A percentile compares a stretch with the other conserved stretches of the same genome.
Conservation (phyloP, 2,888 invertebrate genomes). For the Lathronympha strigana region DNA sequence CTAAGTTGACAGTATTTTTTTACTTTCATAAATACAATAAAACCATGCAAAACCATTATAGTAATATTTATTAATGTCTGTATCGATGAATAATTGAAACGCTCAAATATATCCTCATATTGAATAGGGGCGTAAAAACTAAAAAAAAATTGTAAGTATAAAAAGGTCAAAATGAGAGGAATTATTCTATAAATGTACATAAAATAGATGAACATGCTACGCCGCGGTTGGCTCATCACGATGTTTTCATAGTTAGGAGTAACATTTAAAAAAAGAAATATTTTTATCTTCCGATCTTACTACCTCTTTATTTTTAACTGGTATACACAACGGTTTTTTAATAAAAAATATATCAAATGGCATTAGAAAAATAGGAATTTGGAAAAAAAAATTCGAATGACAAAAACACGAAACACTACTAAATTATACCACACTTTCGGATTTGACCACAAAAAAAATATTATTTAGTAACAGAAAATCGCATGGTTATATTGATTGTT, state of each 20-base stretch:
- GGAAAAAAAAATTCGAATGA: not conserved
- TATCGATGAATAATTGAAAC: not conserved
- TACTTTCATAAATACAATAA: no score
- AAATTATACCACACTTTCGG: not conserved
- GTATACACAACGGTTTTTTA: conserved; percentile 20
- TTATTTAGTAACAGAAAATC: not conserved
- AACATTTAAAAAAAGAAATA: conserved; percentile 43
- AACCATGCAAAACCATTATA: no score
- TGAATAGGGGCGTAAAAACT: conserved; percentile 61
- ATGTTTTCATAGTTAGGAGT: conserved; percentile 39
- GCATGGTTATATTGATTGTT: not conserved
- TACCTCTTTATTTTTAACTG: conserved; percentile 52
- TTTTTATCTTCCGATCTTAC: conserved; percentile 53
- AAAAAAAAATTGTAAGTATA: conserved; percentile 70
- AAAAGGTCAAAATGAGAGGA: conserved; percentile 83
- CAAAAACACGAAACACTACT: no score
- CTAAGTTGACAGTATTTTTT: no score
- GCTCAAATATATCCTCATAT: conserved; percentile 43
- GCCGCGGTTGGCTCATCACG: conserved; percentile 55
- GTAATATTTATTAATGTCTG: no score
- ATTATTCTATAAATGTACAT: conserved; percentile 80
- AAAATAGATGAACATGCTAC: conserved; percentile 64
- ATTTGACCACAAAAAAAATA: not conserved
- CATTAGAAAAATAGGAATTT: no score
- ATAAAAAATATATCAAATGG: conserved; percentile 30